Evolutionary conservation across 30 jellyfish, hydroid and myxozoan genomes (phyloP).

Genomic region (Hydra vulgaris): DNA sequence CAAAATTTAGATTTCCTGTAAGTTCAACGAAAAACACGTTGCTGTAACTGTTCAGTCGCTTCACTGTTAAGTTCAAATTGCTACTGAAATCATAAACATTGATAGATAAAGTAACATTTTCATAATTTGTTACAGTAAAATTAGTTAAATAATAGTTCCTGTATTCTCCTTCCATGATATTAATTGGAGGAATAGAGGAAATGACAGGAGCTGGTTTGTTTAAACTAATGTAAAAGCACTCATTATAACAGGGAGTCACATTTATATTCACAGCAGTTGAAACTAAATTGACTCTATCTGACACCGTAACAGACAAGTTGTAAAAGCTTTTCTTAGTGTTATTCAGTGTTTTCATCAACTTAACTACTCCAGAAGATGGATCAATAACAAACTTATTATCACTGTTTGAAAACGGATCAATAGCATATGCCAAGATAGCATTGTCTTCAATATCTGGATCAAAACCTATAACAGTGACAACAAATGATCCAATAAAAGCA

Average conservation of each 20-base stretch:
- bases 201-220: background rate
- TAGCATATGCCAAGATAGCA: background rate
- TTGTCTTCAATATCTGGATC: background rate
- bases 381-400: background rate
- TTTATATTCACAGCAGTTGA: background rate
- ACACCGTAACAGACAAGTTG: background rate
- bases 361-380: background rate
- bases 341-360: background rate
- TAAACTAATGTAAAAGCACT: background rate
- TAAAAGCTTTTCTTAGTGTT: background rate
- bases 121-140: background rate
- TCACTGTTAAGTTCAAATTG: background rate
- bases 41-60: background rate
- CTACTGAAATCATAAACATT: conserved; percentile 7
- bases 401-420: background rate
- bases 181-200: background rate
- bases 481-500: background rate
- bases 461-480: background rate
- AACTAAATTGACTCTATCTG: conserved; percentile 6
- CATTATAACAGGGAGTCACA: background rate
- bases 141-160: background rate
- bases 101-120: background rate
- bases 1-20: conserved; percentile 15
- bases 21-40: no score
- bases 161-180: background rate